These are phyloP conservation scores for Lamellibrachia luymesi DNA, from an alignment of 1,140 invertebrate species.

Conservation along the genomic window DNA sequence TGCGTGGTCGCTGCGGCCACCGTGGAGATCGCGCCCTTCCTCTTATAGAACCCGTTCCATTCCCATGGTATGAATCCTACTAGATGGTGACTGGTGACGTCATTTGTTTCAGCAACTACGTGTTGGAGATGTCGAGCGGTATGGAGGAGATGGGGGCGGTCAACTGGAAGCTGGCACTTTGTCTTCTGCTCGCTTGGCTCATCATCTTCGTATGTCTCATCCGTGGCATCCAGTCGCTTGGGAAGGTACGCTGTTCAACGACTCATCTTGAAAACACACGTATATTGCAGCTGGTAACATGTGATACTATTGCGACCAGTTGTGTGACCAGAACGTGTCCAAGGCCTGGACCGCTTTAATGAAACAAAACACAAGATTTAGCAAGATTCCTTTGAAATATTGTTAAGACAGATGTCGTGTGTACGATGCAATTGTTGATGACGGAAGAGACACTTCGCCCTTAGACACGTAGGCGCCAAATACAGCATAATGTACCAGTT, in stretches of 20 bases:
- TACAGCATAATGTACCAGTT: neutral
- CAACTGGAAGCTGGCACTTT: slow-evolving; percentile 81
- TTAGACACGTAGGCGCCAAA: neutral
- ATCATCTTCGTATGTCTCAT: slow-evolving; percentile 93
- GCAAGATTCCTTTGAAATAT: neutral
- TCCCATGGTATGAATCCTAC: neutral
- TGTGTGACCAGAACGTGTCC: neutral
- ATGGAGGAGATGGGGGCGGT: slow-evolving; percentile 83
- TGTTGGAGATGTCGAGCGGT: slow-evolving; percentile 60
- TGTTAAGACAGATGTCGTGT: neutral
- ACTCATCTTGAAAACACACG: neutral
- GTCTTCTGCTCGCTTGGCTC: slow-evolving; percentile 84
- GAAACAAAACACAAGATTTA: neutral
- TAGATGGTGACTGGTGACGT: neutral
- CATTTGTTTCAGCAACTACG: slow-evolving; percentile 28
- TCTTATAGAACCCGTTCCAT: neutral
- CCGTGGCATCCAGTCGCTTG: slow-evolving; percentile 90
- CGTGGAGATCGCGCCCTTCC: neutral
- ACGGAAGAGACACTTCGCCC: neutral
- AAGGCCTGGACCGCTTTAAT: neutral
- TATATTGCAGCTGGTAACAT: neutral
- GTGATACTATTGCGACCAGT: neutral
- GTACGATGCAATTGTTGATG: neutral
- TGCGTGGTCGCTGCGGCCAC: too few species aligned
- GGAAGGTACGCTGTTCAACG: slow-evolving; percentile 67